Conservation (phyloP, 1,140 invertebrate genomes). For the Drosophila simulans region DNA sequence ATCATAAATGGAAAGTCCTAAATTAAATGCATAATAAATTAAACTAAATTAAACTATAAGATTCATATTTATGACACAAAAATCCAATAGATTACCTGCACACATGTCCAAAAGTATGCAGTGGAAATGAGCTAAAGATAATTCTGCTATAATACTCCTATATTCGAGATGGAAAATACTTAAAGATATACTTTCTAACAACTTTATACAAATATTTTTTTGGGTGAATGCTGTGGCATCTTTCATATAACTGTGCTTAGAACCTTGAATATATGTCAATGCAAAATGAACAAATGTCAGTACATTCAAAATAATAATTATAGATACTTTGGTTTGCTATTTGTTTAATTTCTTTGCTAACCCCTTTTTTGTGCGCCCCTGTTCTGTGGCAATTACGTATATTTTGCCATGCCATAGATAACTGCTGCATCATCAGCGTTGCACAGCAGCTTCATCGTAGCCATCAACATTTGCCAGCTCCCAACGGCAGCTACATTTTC, state of each 20-base stretch:
- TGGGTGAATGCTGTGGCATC: too few species aligned
- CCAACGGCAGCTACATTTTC: constrained; percentile 54
- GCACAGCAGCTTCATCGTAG: constrained; percentile 23
- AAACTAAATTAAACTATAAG: too few species aligned
- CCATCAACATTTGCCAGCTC: constrained; percentile 20
- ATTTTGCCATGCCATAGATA: constrained; percentile 36
- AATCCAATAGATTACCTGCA: too few species aligned
- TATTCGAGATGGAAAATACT: too few species aligned
- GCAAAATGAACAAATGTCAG: too few species aligned
- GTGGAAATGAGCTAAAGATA: background rate
- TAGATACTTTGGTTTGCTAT: too few species aligned
- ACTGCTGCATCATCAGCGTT: constrained; percentile 57
- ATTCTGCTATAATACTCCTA: too few species aligned
- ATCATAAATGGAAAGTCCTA: background rate
- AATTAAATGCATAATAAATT: too few species aligned
- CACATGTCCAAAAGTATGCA: background rate
- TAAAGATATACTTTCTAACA: background rate
- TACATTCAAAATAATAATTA: too few species aligned
- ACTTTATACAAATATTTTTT: background rate
- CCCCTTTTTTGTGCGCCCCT: background rate
- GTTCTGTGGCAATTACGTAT: constrained; percentile 51
- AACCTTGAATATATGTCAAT: too few species aligned
- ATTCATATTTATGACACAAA: too few species aligned
- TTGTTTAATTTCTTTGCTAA: background rate
- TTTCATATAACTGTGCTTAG: too few species aligned